Base-by-base conservation (phyloP, 2,888 invertebrate species). In the Pyrocoelia pectoralis region DNA sequence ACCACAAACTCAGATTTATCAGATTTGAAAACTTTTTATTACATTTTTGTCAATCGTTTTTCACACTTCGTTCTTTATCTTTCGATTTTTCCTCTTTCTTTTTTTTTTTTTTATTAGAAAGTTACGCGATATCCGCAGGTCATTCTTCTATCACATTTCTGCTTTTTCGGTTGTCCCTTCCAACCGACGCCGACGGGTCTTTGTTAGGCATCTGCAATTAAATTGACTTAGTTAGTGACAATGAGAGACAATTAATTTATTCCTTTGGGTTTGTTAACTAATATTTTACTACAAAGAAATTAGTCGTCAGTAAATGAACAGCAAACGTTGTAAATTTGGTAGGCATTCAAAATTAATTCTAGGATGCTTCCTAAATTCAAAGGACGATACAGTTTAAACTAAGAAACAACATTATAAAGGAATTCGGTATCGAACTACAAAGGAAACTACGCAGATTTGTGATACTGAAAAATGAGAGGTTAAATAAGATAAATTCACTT, bases 1-100 rank as follows among this genome's bases (percentile, higher is more conserved):
- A 73, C 72, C 63, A 59, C 63, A 59, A 58, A 64, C 63, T 63
- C 63, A 54, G 63, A 64, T 64, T 64, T 64, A 64, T 64, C 63
- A 53, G 63, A 58, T 63, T 63, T 53, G 17, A 38, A 56, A 56
- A 62, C 56, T 62, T 62, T 52, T 41, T 56, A 62, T 56, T 53
- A 57, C 62, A 62, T 62, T 53, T 62, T 50, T 46, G 33, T 50
- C 50, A 29, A 50, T 50, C 24, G 50, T 29, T 15, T 50, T 50
- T 50, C 15, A 43, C 41, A 43, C 41, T 43, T 33, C 33, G 33
- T 33, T 33, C 24, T 6, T 24, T 24, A 24, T 24, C 24, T 24
- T 5, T 24, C 24, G 24, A 24, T 24, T 6, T 33, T n/a, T 8
- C 8, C 8, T n/a, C 33, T 43, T 15, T 33, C n/a, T 8, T 33